Percentiles rank a stretch among this genome's conserved stretches.
These are phyloP conservation scores for Tryphoninae sp. DNA, from an alignment of 2,888 invertebrate species.

Conservation along the genomic window DNA sequence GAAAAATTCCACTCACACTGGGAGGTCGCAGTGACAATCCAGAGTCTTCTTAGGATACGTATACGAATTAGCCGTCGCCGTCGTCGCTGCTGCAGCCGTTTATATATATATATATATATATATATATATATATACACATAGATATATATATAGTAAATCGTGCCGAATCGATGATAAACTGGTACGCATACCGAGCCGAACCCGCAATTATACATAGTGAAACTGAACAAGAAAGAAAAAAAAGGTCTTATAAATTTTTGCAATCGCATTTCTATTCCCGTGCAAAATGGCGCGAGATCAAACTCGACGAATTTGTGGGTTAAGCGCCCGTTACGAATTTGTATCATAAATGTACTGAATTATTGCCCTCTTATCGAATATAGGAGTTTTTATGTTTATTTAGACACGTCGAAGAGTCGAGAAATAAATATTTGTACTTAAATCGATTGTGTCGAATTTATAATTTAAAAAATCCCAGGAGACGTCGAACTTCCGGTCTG, in stretches of 20 bases:
- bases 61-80: conserved; percentile 63
- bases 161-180: conserved; percentile 53
- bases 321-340: conserved; percentile 50
- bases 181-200: conserved; percentile 60
- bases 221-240: conserved; percentile 1
- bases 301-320: conserved; percentile 1
- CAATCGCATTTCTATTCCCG: conserved; percentile 60
- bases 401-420: conserved; percentile 64
- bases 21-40: conserved; percentile 64
- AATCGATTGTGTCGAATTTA: not conserved
- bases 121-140: conserved; percentile 23
- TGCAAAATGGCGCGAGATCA: conserved; percentile 47
- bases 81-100: conserved; percentile 59
- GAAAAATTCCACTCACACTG: conserved; percentile 58
- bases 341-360: conserved; percentile 62
- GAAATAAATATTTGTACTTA: conserved; percentile 69
- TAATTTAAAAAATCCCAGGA: not conserved
- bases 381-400: conserved; percentile 67
- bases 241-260: conserved; percentile 47
- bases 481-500: too few relatives aligned
- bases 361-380: conserved; percentile 62
- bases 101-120: conserved; percentile 43
- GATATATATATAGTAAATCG: conserved; percentile 40
- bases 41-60: conserved; percentile 63
- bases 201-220: conserved; percentile 54